Evolutionary conservation across 1,140 invertebrate species (phyloP), one percentile per base, ranked within the genome.

Genomic region (Pseudomyrmex pallidus): DNA sequence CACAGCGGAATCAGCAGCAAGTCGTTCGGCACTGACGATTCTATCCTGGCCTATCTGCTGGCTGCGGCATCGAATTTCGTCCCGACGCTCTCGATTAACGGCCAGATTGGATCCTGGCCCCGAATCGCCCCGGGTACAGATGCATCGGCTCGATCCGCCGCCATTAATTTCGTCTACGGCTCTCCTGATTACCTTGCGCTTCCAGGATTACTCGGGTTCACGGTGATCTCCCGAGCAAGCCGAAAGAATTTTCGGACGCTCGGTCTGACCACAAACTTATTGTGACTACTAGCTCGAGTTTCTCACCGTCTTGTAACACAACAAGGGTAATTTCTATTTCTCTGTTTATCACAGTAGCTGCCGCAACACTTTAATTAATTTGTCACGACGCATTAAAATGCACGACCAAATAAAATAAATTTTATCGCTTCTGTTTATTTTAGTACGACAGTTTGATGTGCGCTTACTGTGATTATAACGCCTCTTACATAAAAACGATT

Each of bases 81-180:
- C 70, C 84, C 67, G 70, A 83, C 80, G 76, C 80, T 87, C 90
- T 90, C 89, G 89, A 91, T 91, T 91, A 90, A 91, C 90, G 87
- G 67, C 83, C 86, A 90, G 89, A 91, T 91, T 91, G 90, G 86
- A 91, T 91, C 86, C 83, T 67, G 68, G 74, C 78, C 64, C 48
- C 83, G 85, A 82, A 85, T 70, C 87, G 87, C 89, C 85, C 74
- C 87, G 83, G 83, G 83, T 90, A 84, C 89, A 87, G 89, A 90
- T 90, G 90, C 90, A 90, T 85, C 85, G 87, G 35, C 86, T 73
- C 89, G 87, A 90, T 90, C 87, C 89, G 56, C 54, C 62, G 84
- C 87, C 89, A 90, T 90, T 90, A 90, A 90, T 90, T 90, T 90
- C 89, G 66, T 82, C 87, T 61, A 68, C 54, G 63, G 66, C 72